These are phyloP conservation scores for Ptiloglossa arizonensis DNA, from an alignment of 1,140 invertebrate genomes.

Conservation along the genomic window DNA sequence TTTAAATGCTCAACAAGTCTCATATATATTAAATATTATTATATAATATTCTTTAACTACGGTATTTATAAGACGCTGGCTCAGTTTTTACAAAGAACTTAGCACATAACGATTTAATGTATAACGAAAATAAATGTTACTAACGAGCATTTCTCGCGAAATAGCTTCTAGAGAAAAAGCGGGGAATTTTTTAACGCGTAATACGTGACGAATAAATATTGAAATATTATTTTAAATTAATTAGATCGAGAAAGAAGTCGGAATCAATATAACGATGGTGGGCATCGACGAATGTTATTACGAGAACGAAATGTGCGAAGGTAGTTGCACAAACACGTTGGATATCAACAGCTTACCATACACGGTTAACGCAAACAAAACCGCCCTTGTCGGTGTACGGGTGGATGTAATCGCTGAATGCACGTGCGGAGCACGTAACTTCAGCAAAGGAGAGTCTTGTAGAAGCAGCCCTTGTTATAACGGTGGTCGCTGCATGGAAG, in stretches of 20 bases:
- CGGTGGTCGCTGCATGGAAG: slow-evolving; percentile 95
- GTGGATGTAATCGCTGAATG: slow-evolving; percentile 95
- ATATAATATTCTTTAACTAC: too few relatives aligned
- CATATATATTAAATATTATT: too few relatives aligned
- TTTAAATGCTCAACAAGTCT: too few relatives aligned
- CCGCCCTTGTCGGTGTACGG: slow-evolving; percentile 94
- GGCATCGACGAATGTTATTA: slow-evolving; percentile 98
- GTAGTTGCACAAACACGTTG: slow-evolving; percentile 95
- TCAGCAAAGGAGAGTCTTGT: slow-evolving; percentile 94
- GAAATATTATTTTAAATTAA: background rate
- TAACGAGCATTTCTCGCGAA: too few relatives aligned
- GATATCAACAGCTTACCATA: slow-evolving; percentile 95
- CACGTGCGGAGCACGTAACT: slow-evolving; percentile 95
- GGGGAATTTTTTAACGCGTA: too few relatives aligned
- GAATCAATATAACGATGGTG: slow-evolving; percentile 98
- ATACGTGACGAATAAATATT: too few relatives aligned
- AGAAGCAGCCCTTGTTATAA: slow-evolving; percentile 95
- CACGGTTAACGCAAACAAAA: slow-evolving; percentile 98
- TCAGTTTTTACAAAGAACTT: too few relatives aligned
- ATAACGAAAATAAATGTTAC: too few relatives aligned
- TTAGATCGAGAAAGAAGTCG: slow-evolving; percentile 94
- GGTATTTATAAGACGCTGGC: too few relatives aligned
- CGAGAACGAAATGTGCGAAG: slow-evolving; percentile 97
- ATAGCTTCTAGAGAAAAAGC: too few relatives aligned
- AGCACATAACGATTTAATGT: too few relatives aligned